phyloP scores from a whole-genome alignment of 1,140 invertebrate genomes.

The Lepidurus arcticus region DNA sequence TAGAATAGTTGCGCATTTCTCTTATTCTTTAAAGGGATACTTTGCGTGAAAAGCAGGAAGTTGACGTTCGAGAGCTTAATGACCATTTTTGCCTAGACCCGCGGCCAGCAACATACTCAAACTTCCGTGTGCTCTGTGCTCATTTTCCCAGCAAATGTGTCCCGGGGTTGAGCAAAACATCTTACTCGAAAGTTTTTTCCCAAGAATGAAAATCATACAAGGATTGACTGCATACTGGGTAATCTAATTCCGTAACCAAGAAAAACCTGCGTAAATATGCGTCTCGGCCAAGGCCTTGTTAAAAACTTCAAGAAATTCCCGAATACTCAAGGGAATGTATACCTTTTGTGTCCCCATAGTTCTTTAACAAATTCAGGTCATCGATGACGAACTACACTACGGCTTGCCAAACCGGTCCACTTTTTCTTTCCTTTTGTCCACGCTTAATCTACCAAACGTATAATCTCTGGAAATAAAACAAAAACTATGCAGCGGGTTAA shows the following conservation, averaged over 20 bases:
- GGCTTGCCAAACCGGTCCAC: conserved; percentile 11
- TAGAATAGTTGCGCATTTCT: conserved; percentile 13
- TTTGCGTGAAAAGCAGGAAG: not conserved
- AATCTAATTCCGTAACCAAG: not conserved
- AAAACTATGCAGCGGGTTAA: not conserved
- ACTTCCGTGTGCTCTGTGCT: too few relatives aligned
- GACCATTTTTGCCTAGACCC: not conserved
- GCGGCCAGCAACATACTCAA: not conserved
- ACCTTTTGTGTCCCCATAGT: not conserved
- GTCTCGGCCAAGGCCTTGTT: not conserved
- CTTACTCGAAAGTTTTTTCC: not conserved
- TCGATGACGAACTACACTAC: not conserved
- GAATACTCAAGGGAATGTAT: not conserved
- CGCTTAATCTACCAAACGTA: too few relatives aligned
- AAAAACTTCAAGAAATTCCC: not conserved
- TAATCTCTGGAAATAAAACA: not conserved
- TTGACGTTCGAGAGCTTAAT: not conserved
- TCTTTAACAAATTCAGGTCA: not conserved
- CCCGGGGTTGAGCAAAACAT: not conserved
- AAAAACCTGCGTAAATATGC: not conserved
- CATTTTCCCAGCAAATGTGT: too few relatives aligned
- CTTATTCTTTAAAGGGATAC: not conserved
- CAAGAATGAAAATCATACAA: not conserved
- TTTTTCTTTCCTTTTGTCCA: not conserved
- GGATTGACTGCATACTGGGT: not conserved